Evolutionary conservation across 2,888 invertebrate genomes (phyloP).

Genomic region (Epiperipatus broadwayi): DNA sequence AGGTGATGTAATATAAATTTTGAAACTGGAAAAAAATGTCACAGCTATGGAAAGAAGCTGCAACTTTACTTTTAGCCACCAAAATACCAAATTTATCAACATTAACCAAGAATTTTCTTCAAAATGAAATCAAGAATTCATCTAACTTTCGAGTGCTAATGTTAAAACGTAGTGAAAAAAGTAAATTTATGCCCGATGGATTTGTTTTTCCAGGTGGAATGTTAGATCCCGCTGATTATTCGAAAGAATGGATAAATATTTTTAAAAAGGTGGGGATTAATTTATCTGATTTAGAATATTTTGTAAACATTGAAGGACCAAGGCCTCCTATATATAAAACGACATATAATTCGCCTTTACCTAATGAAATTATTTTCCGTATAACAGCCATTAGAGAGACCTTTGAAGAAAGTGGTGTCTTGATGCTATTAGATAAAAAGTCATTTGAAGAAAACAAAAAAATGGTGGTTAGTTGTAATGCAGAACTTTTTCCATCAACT

Average conservation of each 20-base stretch:
- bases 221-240: constrained; percentile 44
- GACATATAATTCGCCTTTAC: constrained; percentile 16
- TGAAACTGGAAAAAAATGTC: too few relatives aligned
- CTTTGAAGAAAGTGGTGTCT: constrained; percentile 76
- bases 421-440: constrained; percentile 27
- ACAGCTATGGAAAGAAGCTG: too few relatives aligned
- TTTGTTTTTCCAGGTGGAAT: constrained; percentile 79
- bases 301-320: constrained; percentile 17
- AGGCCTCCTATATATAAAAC: constrained; percentile 17
- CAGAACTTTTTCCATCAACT: too few relatives aligned
- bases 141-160: constrained; percentile 31
- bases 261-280: too few relatives aligned
- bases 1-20: too few relatives aligned
- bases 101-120: too few relatives aligned
- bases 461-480: too few relatives aligned
- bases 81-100: too few relatives aligned
- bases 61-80: too few relatives aligned
- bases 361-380: constrained; percentile 46
- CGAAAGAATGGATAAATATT: constrained; percentile 45
- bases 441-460: constrained; percentile 28
- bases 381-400: constrained; percentile 69
- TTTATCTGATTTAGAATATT: constrained; percentile 19
- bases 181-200: constrained; percentile 52
- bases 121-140: too few relatives aligned
- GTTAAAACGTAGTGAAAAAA: constrained; percentile 41